phyloP scores from a whole-genome alignment of 2,113 vertebrate genomes.

The Polypterus bichir region DNA sequence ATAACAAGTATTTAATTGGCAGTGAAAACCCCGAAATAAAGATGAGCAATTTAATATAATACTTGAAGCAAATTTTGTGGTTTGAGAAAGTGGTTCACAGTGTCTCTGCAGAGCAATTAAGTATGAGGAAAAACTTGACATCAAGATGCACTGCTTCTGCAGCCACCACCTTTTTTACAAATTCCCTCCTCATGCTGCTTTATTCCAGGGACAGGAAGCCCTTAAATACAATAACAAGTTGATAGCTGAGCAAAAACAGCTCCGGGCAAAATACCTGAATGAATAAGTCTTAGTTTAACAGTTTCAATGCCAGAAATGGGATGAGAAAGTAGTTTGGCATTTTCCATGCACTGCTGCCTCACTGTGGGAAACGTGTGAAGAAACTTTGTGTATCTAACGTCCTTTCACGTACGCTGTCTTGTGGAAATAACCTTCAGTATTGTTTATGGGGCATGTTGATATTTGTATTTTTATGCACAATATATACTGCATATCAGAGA shows the following conservation, averaged over 20 bases:
- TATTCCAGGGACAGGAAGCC: slow-evolving; percentile 7
- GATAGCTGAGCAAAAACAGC: slow-evolving; percentile 19
- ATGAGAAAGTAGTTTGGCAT: no score
- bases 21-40: slow-evolving; percentile 15
- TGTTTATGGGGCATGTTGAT: no score
- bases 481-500: no score
- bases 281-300: slow-evolving; percentile 18
- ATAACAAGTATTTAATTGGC: slow-evolving; percentile 10
- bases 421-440: no score
- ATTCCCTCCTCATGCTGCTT: background rate
- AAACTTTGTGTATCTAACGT: no score
- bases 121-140: slow-evolving; percentile 11
- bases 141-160: background rate
- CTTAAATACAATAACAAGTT: slow-evolving; percentile 20
- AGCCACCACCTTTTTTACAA: no score
- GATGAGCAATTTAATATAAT: slow-evolving; percentile 13
- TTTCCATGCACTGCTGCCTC: no score
- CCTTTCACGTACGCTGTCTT: no score
- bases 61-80: slow-evolving; percentile 9
- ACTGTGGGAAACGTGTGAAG: no score
- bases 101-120: slow-evolving; percentile 15
- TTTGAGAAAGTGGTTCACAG: slow-evolving; percentile 13
- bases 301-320: background rate
- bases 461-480: no score
- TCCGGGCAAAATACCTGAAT: slow-evolving; percentile 22